Evolutionary conservation across 2,888 invertebrate species (phyloP), one percentile per base, ranked within the genome.

Genomic region (Platerodrilus igneus): DNA sequence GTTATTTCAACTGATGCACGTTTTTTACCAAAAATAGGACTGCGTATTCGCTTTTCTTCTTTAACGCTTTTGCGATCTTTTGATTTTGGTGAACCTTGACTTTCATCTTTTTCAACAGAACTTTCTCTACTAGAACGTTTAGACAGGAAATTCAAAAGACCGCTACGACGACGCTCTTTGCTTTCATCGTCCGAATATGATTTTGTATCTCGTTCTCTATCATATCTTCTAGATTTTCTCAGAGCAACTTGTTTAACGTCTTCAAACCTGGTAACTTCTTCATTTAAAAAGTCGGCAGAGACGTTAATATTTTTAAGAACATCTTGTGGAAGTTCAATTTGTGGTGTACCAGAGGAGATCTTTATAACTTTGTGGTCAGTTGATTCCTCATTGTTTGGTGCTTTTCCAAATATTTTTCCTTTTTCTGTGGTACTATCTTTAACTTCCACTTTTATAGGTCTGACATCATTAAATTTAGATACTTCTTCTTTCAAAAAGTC

Each of bases 91-190:
- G 13, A 15, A 27, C 6, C 15, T 37, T 18, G 17, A 18, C 3
- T 29, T 29, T 8, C 5, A 11, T n/a, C 16, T 23, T 16, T 3
- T 17, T 33, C 39, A 9, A 21, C 9, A 21, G 27, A n/a, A 13
- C 15, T 17, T 29, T 26, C 56, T 54, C 55, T 56, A n/a, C 42
- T 33, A 39, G 50, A 52, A 51, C 56, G 57, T 52, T 58, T 59
- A 41, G 52, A 48, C 48, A 56, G 53, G 41, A 54, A 46, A 34
- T 55, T 52, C 42, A 60, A 57, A 48, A 57, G 53, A 39, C 56
- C 58, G 48, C 54, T 51, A 47, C 37, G 37, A 31, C 41, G 23
- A 21, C 38, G 41, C 20, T 42, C 27, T 19, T 37, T 35, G 9
- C 23, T 30, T 23, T 41, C 41, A 10, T 26, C 26, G n/a, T 28